Percentiles rank a stretch among this genome's conserved stretches.
phyloP scores from a whole-genome alignment of 2,797 vertebrate genomes.

The Lepilemur septentrionalis region DNA sequence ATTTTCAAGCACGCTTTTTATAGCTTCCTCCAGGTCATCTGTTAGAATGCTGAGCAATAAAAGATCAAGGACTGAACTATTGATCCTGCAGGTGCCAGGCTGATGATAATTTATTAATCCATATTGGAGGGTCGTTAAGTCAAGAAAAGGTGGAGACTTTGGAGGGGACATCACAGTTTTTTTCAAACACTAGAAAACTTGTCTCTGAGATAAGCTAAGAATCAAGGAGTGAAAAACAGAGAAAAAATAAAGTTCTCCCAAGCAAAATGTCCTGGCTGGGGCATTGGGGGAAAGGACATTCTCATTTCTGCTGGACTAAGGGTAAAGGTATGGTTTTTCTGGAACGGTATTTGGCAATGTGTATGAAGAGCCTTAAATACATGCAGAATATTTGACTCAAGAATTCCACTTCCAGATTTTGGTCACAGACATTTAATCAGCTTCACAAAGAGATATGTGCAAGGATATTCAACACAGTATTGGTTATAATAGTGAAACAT shows the following conservation, averaged over 20 bases:
- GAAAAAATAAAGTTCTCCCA: neutral
- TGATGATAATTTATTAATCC: neutral
- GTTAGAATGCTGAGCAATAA: neutral
- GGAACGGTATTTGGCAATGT: neutral
- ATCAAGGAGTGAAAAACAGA: neutral
- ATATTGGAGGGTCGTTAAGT: neutral
- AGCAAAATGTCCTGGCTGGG: neutral
- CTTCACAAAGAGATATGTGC: neutral
- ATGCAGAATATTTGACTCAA: neutral
- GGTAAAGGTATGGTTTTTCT: neutral
- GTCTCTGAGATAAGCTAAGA: neutral
- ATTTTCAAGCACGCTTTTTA: neutral
- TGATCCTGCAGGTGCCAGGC: neutral
- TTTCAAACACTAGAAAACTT: neutral
- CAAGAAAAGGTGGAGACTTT: neutral
- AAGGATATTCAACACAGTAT: neutral
- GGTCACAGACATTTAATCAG: neutral
- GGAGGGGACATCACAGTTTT: neutral
- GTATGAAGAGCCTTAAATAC: neutral
- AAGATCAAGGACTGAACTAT: conserved; percentile 11
- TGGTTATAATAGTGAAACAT: neutral
- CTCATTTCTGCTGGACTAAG: neutral
- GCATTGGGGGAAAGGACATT: neutral
- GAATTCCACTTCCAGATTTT: neutral
- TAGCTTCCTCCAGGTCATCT: neutral